Percentiles rank a stretch among this genome's conserved stretches.
Conservation (phyloP, 92 coral and sea anemone species). For the Porites evermanni region DNA sequence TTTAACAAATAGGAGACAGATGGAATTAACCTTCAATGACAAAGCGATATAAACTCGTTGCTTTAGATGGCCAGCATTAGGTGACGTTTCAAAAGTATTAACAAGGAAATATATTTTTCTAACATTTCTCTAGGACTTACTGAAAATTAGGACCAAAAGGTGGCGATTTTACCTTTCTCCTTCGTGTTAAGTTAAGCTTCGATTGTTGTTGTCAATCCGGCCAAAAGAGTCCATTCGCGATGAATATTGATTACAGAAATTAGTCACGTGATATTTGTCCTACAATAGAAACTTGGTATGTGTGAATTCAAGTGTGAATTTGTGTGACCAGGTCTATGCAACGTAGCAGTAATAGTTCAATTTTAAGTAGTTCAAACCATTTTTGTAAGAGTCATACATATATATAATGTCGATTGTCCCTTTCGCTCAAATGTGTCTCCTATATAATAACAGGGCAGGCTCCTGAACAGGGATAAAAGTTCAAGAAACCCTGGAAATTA, state of each 20-base stretch:
- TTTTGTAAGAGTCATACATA: too few species aligned
- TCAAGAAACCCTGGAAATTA: too few species aligned
- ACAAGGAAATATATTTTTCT: slow-evolving; percentile 6
- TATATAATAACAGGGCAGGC: too few species aligned
- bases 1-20: not conserved
- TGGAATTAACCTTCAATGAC: not conserved
- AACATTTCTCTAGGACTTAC: not conserved
- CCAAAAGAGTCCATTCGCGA: slow-evolving; percentile 5
- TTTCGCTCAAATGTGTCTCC: too few species aligned
- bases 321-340: not conserved
- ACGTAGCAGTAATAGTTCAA: too few species aligned
- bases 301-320: not conserved
- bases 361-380: too few species aligned
- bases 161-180: slow-evolving; percentile 48
- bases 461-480: too few species aligned
- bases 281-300: slow-evolving; percentile 15
- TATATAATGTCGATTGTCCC: too few species aligned
- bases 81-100: not conserved
- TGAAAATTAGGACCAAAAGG: not conserved
- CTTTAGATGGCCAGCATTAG: not conserved
- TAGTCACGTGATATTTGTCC: slow-evolving; percentile 40
- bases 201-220: slow-evolving; percentile 43
- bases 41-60: not conserved
- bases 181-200: slow-evolving; percentile 24
- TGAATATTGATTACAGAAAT: slow-evolving; percentile 36